Base-by-base conservation (phyloP, 2,797 vertebrate species). In the Remorina albescens region DNA sequence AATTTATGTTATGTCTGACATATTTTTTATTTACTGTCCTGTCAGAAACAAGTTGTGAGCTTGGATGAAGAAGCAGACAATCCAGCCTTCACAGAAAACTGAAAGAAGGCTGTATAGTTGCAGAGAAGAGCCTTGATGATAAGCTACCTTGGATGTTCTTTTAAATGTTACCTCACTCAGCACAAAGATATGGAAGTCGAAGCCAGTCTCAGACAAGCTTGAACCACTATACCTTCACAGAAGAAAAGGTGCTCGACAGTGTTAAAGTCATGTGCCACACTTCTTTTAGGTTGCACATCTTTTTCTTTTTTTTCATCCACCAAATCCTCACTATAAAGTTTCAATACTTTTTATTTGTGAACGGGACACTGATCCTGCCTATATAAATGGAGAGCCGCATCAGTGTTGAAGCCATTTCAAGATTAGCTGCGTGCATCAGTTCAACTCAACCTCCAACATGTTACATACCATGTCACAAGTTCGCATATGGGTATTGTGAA, bases 21-120 rank as follows among this genome's bases (percentile, higher is more conserved):
- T 55, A 13, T 49, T 34, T 53, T 74, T 63, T 26, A 8, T 59
- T 82, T 71, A 13, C 12, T 67, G 10, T 74, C 74, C 61, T 66
- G 21, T 76, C 92, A 97, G 97, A 95, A 93, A 84, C 96, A 97
- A 85, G 91, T 94, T 68, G 94, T 98, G 76, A 95, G 95, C 73
- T 82, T 96, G 79, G 94, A 97, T 63, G 96, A 97, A 28, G 96
- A 97, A 49, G 92, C 26, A 86, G 95, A 95, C 72, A 91, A 90
- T 84, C 87, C 77, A 1, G 59, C 74, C 44, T 90, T 90, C 71
- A 82, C 78, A 46, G 88, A 91, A 55, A 88, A 88, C 88, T 93
- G 80, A 85, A 23, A 36, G 21, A 23, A 21, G 25, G 25, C 3
- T 8, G 32, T 28, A 10, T 53, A 51, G 46, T 37, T 42, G 47